Evolutionary conservation across 2,113 vertebrate genomes (phyloP), one percentile per base, ranked within the genome.

Genomic region (Recurvirostra avosetta): DNA sequence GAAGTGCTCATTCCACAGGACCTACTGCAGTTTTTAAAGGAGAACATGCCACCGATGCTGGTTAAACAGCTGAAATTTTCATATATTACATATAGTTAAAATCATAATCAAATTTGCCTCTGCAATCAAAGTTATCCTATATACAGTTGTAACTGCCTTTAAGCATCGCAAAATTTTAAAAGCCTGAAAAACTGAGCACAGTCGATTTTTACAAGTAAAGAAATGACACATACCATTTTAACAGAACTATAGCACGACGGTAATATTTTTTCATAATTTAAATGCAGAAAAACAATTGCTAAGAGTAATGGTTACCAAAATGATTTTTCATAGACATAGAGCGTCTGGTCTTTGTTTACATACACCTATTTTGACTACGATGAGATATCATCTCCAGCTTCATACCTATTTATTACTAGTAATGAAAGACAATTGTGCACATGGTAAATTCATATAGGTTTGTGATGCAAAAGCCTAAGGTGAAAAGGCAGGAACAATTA

Each of bases 401-500:
- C 93, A 89, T 91, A 62, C 70, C 63, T 94, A 93, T 96, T 96
- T 94, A 88, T 94, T 90, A 66, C 77, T 62, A 32, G 26, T 19
- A 81, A 34, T 53, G 75, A 79, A 59, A 90, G 81, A 86, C 21
- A 82, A 62, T 68, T 86, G 92, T 96, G 92, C 62, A 68, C 91
- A 68, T 4, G 41, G 79, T 40, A 82, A 79, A 96, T 77, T 80
- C 75, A 61, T 21, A 22, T 38, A 55, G 74, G 36, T 15, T 58
- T 52, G 55, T 9, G 43, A 92, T 84, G 67, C 62, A 95, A 94
- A 96, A 88, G 41, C 56, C 86, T 70, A 77, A n/a, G 71, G 65
- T 92, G 92, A 94, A 81, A 93, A 96, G 81, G 52, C 73, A 74
- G 62, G 62, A 75, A 56, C 26, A 68, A 80, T 66, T 26, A 77